Base-by-base conservation (phyloP, 2,888 invertebrate genomes). In the Monopis laevigella region DNA sequence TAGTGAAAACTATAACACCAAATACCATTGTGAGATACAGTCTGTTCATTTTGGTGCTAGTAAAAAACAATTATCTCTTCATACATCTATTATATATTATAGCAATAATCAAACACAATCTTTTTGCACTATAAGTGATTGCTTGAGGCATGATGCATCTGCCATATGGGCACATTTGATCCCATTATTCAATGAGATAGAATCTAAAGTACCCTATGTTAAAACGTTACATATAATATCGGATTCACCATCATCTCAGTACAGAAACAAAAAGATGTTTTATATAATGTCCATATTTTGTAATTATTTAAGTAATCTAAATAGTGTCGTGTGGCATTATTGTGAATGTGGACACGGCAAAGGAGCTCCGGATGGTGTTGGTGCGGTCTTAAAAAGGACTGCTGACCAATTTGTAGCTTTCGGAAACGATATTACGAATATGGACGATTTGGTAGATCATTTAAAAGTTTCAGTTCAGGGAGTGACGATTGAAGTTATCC, bases 301-400 rank as follows among this genome's bases (percentile, higher is more conserved):
- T n/a, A 8, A 6, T 12, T 29, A 28, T 42, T 36, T 42, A 39
- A 43, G 46, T 27, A 36, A 18, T 38, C 29, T 49, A 14, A 40
- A 38, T 11, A 21, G 2, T 12, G 38, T 43, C 13, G 27, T 21
- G 11, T 43, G 48, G 48, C 45, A 48, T 35, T 46, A 55, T 48
- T 52, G 52, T 12, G 29, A 63, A 51, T 53, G 56, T 7, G 59
- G 62, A 4, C 61, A 65, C 43, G 61, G 60, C 5, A 60, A 61
- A 45, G 59, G 56, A 27, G 57, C 59, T 10, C 54, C 58, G 40
- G 62, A 62, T 48, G 62, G 60, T 17, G 51, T 65, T 13, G 63
- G 62, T 43, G 65, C 55, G 4, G 48, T 54, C 11, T 18, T 64
- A 16, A 65, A 63, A 51, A 40, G 59, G 43, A 47, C 51, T 30